Conservation (phyloP, 2,113 vertebrate species). For the Heloderma charlesbogerti region DNA sequence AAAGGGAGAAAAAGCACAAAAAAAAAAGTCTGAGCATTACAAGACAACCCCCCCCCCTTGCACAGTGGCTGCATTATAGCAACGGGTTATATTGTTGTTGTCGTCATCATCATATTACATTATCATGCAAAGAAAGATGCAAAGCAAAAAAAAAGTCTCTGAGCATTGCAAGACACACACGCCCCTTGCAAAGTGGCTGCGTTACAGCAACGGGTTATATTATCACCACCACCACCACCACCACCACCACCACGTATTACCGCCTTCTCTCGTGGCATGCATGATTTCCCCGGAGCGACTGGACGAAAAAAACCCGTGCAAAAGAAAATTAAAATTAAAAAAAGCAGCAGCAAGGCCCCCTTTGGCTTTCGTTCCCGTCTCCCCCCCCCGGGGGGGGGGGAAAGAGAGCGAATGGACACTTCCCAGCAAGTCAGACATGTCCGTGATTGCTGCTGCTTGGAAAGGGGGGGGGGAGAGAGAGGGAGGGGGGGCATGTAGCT, state of each 20-base stretch:
- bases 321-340: not conserved
- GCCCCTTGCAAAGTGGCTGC: not conserved
- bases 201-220: no score
- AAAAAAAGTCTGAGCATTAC: not conserved
- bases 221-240: no score
- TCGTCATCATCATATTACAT: no score
- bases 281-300: no score
- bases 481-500: conserved; percentile 49
- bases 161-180: not conserved
- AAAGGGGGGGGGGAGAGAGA: conserved; percentile 56
- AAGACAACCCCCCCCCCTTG: not conserved
- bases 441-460: conserved; percentile 72
- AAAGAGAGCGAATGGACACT: conserved; percentile 76
- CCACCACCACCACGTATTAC: no score
- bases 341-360: not conserved
- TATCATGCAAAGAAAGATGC: not conserved
- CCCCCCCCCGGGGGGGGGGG: not conserved
- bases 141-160: not conserved
- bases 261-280: no score
- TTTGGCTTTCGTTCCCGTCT: not conserved
- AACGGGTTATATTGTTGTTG: no score
- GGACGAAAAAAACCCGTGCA: not conserved
- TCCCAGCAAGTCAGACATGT: conserved; percentile 78
- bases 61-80: not conserved
- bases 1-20: not conserved